A percentile compares a stretch with the other conserved stretches of the same genome.
Conservation (phyloP, 2,888 invertebrate genomes). For the Nephrotoma flavescens region DNA sequence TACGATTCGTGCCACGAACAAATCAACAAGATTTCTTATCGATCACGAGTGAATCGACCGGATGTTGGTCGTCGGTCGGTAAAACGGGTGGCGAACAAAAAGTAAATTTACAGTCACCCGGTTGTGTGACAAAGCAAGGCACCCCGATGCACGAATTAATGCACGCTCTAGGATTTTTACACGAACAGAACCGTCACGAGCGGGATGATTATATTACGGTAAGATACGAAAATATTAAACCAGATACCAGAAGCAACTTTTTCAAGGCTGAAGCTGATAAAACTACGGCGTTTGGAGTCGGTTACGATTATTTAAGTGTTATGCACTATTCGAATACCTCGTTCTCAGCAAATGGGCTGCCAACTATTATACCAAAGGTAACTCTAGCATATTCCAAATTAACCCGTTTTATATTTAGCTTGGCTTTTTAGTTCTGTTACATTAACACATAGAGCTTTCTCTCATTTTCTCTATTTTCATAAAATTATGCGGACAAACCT, state of each 20-base stretch:
- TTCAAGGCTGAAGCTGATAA: slow-evolving; percentile 42
- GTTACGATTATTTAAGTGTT: slow-evolving; percentile 66
- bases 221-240: slow-evolving; percentile 50
- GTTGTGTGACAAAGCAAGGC: slow-evolving; percentile 55
- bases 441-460: not conserved
- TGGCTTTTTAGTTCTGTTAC: not conserved
- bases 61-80: slow-evolving; percentile 74
- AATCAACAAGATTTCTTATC: slow-evolving; percentile 52
- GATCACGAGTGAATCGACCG: slow-evolving; percentile 51
- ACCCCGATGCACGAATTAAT: slow-evolving; percentile 66
- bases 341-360: slow-evolving; percentile 54
- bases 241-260: slow-evolving; percentile 49
- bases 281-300: slow-evolving; percentile 50
- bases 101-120: slow-evolving; percentile 59
- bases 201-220: slow-evolving; percentile 53
- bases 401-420: not conserved
- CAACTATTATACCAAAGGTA: slow-evolving; percentile 59
- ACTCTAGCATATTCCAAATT: not conserved
- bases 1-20: slow-evolving; percentile 51
- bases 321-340: slow-evolving; percentile 72
- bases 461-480: not conserved
- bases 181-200: slow-evolving; percentile 68
- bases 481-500: not conserved
- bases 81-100: slow-evolving; percentile 46
- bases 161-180: slow-evolving; percentile 66